Base-by-base conservation (phyloP, 2,888 invertebrate species). In the Melanostoma mellinum region DNA sequence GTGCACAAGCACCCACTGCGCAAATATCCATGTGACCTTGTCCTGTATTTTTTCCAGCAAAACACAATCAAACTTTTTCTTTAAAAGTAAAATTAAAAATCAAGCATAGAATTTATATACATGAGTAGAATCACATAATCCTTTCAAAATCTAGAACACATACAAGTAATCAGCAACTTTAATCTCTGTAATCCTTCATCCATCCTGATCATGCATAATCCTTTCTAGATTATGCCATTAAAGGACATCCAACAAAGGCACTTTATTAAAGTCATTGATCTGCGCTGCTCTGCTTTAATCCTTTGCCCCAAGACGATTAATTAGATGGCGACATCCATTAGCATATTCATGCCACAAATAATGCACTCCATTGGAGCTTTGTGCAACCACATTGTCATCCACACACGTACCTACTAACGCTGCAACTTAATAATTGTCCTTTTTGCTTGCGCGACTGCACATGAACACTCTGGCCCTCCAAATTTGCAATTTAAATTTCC, bases 401-500 rank as follows among this genome's bases (percentile, higher is more conserved):
- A 44, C 69, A 72, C 61, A 73, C 60, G 63, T 55, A 58, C 63
- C 53, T 55, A 55, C 40, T 32, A 68, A 60, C 65, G 46, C 60
- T 48, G 46, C 48, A 48, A 63, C 63, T n/a, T 63, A 32, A 38
- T 63, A 61, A 73, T 72, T 77, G 77, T 67, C 67, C 72, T 81
- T 77, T 79, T 78, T 46, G 32, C 35, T 10, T 72, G 9, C 56
- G 20, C 56, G 20, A 5, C 38, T 40, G 20, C 46, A 38, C 63
- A 48, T 38, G 20, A 20, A 20, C 33, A 61, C n/a, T 36, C 52
- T n/a, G 56, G 50, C 35, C 10, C 44, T 80, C n/a, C 10, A 42
- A 71, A 81, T 81, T 73, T 81, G 81, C 81, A 81, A 81, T 81
- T 81, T 81, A 72, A 81, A 81, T 81, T 81, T 68, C 61, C 50